Conservation (phyloP, 1,140 invertebrate species). For the Linepithema humile region DNA sequence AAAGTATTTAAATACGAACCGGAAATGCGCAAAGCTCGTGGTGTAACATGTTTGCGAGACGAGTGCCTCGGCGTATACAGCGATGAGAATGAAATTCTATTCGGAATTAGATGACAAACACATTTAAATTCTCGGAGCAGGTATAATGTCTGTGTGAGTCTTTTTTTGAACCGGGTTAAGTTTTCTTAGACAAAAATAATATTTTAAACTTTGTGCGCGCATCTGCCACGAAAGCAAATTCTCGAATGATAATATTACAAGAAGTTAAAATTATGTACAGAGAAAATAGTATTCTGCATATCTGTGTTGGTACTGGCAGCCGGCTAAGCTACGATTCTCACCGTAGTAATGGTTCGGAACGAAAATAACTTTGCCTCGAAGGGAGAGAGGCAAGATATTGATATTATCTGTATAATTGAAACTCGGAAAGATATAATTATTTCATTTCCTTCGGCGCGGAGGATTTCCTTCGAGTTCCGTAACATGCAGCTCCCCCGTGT, state of each 20-base stretch:
- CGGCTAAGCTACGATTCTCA: neutral
- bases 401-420: conserved; percentile 44
- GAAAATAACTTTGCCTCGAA: neutral
- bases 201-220: neutral
- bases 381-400: conserved; percentile 7
- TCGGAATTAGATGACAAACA: conserved; percentile 29
- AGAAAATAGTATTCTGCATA: conserved; percentile 20
- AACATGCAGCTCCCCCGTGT: conserved; percentile 16
- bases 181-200: conserved; percentile 17
- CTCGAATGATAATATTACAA: conserved; percentile 28
- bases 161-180: neutral
- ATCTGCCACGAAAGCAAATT: neutral
- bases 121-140: neutral
- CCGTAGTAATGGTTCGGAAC: neutral
- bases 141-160: neutral
- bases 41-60: neutral
- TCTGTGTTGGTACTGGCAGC: conserved; percentile 3
- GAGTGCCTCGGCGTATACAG: neutral
- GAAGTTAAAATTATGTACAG: conserved; percentile 17
- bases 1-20: conserved; percentile 47
- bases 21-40: conserved; percentile 11
- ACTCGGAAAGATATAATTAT: conserved; percentile 46
- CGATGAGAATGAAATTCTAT: conserved; percentile 43
- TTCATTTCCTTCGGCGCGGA: conserved; percentile 31
- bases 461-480: conserved; percentile 37